Evolutionary conservation across 2,888 invertebrate genomes (phyloP).

Genomic region (Cremastinae sp.): DNA sequence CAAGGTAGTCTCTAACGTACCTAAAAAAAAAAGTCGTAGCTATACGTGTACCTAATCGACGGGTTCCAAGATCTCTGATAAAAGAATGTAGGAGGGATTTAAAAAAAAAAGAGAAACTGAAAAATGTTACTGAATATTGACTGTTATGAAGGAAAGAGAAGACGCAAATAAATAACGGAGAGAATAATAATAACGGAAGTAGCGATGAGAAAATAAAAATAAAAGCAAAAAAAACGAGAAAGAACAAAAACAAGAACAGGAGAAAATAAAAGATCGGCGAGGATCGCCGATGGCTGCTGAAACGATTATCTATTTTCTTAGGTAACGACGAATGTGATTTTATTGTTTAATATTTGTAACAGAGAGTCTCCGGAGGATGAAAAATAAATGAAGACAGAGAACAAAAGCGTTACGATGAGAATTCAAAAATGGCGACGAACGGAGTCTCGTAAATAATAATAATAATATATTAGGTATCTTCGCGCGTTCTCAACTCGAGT

Average conservation of each 20-base stretch:
- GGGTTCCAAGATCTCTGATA: constrained; percentile 49
- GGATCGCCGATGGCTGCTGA: constrained; percentile 48
- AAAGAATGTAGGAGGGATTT: neutral
- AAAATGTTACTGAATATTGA: constrained; percentile 31
- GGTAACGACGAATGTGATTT: constrained; percentile 59
- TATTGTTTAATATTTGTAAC: constrained; percentile 56
- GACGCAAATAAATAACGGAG: constrained; percentile 24
- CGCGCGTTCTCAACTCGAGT: constrained; percentile 35
- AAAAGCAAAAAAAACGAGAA: constrained; percentile 16
- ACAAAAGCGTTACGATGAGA: constrained; percentile 1
- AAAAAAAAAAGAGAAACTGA: constrained; percentile 19
- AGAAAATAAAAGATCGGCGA: constrained; percentile 41
- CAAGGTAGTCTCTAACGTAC: constrained; percentile 57
- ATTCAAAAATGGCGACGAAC: constrained; percentile 23
- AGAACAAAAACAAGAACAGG: constrained; percentile 17
- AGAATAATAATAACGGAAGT: neutral
- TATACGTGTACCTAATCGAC: constrained; percentile 58
- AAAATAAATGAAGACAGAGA: constrained; percentile 8
- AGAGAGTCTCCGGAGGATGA: constrained; percentile 33
- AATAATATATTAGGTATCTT: constrained; percentile 18
- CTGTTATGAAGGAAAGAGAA: constrained; percentile 33
- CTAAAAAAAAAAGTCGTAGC: constrained; percentile 55
- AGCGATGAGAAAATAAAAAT: constrained; percentile 18
- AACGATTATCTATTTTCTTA: constrained; percentile 60
- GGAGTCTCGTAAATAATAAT: constrained; percentile 41